Evolutionary conservation across 2,888 invertebrate species (phyloP), one percentile per base, ranked within the genome.

Genomic region (Teinopalpus imperialis): DNA sequence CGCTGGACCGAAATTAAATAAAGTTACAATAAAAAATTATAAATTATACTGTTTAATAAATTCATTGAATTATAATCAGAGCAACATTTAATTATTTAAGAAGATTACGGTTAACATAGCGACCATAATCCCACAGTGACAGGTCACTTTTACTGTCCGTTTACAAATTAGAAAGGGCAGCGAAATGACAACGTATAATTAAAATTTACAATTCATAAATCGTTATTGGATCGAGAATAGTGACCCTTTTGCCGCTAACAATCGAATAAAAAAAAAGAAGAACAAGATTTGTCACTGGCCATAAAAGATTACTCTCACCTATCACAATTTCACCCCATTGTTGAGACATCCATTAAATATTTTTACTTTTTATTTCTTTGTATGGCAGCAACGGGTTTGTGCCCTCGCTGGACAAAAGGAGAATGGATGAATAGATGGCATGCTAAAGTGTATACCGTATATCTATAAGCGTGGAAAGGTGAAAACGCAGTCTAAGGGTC

Each of bases 241-340:
- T 73, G 76, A 79, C 85, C 85, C 85, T 74, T 69, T 73, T 69
- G 73, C 78, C 75, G 74, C 69, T 65, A 72, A 74, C 74, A 71
- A 77, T 74, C 66, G 70, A 67, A 66, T 67, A 63, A 70, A 60
- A 55, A 61, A 62, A 69, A 69, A 81, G 76, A 76, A 72, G 73
- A 69, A 71, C 74, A 64, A 67, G 74, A 70, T 76, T 74, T 64
- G 74, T 73, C 74, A 63, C 68, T 66, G 74, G 66, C 68, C 68
- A 70, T 69, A 74, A 67, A 78, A 87, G 82, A 83, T 81, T 78
- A 76, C 81, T 83, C 85, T 81, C 86, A 79, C 87, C 87, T 85
- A 87, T 87, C 82, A 87, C 81, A 83, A 88, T 87, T 85, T 86
- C 87, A 77, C 74, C 66, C 59, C 60, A 81, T 87, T 87, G 85